Conservation (phyloP, 2,888 invertebrate species). For the Luperina testacea region DNA sequence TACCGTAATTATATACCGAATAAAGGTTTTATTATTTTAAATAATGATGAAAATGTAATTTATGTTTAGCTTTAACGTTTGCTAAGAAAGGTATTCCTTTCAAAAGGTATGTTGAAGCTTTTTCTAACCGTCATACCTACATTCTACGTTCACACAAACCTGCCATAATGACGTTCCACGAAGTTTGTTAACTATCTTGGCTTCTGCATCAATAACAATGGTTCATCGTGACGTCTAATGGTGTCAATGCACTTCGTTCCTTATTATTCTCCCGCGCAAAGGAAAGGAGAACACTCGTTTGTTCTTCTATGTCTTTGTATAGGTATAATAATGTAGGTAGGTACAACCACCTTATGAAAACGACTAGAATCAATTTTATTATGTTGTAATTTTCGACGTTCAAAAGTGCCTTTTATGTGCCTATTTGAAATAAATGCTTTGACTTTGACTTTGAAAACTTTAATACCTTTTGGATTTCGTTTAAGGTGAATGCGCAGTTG, state of each 20-base stretch:
- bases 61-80: not conserved
- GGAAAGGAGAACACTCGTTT: constrained; percentile 32
- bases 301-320: constrained; percentile 14
- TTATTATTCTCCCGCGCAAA: constrained; percentile 44
- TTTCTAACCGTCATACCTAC: too few species aligned
- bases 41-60: not conserved
- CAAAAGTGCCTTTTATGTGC: too few species aligned
- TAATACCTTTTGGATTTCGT: too few species aligned
- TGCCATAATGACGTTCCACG: constrained; percentile 36
- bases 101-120: not conserved
- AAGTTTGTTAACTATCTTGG: constrained; percentile 37
- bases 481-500: too few species aligned
- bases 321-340: not conserved
- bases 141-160: constrained; percentile 1
- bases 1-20: too few species aligned
- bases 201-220: constrained; percentile 38
- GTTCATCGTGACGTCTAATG: constrained; percentile 30
- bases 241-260: constrained; percentile 46
- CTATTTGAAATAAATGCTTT: too few species aligned
- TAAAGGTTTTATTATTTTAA: too few species aligned
- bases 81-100: not conserved
- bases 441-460: too few species aligned
- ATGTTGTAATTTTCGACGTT: too few species aligned
- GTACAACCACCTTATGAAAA: too few species aligned
- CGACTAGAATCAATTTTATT: too few species aligned